phyloP scores from a whole-genome alignment of 2,888 invertebrate species.

The Clitarchus hookeri region DNA sequence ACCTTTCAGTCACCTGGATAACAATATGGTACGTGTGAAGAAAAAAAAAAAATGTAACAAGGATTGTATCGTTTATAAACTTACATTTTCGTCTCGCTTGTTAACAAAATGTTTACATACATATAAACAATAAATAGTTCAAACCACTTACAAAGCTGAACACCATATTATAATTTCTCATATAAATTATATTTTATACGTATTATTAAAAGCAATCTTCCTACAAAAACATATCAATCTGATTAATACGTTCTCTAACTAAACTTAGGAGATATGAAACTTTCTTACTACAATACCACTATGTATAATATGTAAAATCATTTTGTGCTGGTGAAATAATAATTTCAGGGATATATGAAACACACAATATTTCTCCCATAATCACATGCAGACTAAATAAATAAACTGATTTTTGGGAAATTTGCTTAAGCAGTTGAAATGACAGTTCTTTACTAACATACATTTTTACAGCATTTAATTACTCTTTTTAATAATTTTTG shows the following conservation, averaged over 20 bases:
- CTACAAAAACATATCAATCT: neutral
- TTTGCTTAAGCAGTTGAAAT: no score
- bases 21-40: neutral
- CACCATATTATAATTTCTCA: neutral
- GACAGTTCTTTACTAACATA: no score
- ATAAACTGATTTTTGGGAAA: no score
- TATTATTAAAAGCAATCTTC: slow-evolving; percentile 6
- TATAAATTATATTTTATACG: neutral
- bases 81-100: neutral
- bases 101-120: slow-evolving; percentile 14
- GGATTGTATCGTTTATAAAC: slow-evolving; percentile 2
- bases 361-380: slow-evolving; percentile 53
- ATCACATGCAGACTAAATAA: slow-evolving; percentile 45
- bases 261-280: neutral
- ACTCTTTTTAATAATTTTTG: no score
- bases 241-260: neutral
- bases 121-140: slow-evolving; percentile 2
- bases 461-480: no score
- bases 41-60: slow-evolving; percentile 3
- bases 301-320: slow-evolving; percentile 44
- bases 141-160: slow-evolving; percentile 14
- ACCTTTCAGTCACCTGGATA: neutral
- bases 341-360: slow-evolving; percentile 52
- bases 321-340: slow-evolving; percentile 51
- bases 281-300: neutral